Conservation (phyloP, 2,113 vertebrate genomes). For the Hemiscyllium ocellatum region DNA sequence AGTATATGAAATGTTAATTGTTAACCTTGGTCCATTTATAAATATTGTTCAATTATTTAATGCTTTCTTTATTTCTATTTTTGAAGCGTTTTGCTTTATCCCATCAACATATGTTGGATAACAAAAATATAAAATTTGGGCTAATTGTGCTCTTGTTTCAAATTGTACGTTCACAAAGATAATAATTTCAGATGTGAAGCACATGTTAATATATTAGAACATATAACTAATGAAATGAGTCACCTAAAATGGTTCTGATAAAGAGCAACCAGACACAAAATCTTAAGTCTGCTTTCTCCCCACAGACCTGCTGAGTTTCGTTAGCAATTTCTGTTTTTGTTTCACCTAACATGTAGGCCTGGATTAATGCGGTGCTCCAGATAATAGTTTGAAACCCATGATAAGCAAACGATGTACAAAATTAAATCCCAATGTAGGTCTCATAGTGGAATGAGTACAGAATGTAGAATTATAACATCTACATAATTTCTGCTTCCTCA, state of each 20-base stretch:
- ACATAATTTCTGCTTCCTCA: not conserved
- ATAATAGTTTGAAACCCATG: not conserved
- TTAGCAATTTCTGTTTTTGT: too few relatives aligned
- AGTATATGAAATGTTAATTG: not conserved
- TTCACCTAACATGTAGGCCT: not conserved
- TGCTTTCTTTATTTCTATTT: not conserved
- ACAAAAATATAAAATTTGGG: not conserved
- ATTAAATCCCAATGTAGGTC: not conserved
- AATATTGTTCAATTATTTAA: conserved; percentile 16
- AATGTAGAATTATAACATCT: not conserved
- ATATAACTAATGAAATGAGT: not conserved
- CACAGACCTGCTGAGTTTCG: too few relatives aligned
- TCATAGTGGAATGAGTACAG: not conserved
- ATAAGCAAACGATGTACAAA: not conserved
- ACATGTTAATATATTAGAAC: not conserved
- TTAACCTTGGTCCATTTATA: not conserved
- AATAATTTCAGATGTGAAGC: not conserved
- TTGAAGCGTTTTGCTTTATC: not conserved
- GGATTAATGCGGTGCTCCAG: not conserved
- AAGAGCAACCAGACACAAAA: too few relatives aligned
- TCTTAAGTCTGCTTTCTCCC: too few relatives aligned
- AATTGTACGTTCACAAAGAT: not conserved
- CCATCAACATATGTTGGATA: not conserved
- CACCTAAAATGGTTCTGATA: not conserved
- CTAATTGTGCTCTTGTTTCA: not conserved